phyloP scores from a whole-genome alignment of 2,888 invertebrate genomes.

The Caenorhabditis zanzibari region DNA sequence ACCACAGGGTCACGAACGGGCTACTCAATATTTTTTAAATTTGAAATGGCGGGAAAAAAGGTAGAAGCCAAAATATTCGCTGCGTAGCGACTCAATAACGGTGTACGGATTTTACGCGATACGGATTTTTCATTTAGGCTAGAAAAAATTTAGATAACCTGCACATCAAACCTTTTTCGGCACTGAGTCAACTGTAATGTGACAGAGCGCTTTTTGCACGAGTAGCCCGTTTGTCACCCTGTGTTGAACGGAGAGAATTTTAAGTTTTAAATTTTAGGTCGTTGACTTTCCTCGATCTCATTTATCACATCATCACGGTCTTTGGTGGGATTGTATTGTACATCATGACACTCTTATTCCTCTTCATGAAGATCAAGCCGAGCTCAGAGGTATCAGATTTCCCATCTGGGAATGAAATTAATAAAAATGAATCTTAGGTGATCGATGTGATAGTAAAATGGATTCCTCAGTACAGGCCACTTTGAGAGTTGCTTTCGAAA shows the following conservation, averaged over 20 bases:
- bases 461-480: conserved; percentile 66
- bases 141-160: too few relatives aligned
- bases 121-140: too few relatives aligned
- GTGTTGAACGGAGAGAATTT: too few relatives aligned
- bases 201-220: too few relatives aligned
- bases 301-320: conserved; percentile 73
- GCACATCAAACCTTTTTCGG: too few relatives aligned
- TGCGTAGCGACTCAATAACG: too few relatives aligned
- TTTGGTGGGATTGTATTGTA: conserved; percentile 76
- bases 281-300: conserved; percentile 69
- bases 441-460: conserved; percentile 72
- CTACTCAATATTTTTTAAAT: not conserved
- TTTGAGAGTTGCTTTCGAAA: conserved; percentile 68
- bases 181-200: too few relatives aligned
- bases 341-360: conserved; percentile 71
- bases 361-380: conserved; percentile 61
- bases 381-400: conserved; percentile 45
- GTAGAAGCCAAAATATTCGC: too few relatives aligned
- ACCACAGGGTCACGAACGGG: too few relatives aligned
- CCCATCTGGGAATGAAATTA: too few relatives aligned
- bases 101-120: too few relatives aligned
- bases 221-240: too few relatives aligned
- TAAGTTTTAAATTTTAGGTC: conserved; percentile 45
- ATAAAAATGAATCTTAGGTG: conserved; percentile 29
- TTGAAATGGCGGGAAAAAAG: not conserved